These are phyloP conservation scores for Ametastegia equiseti DNA, from an alignment of 2,888 invertebrate genomes.

Conservation along the genomic window DNA sequence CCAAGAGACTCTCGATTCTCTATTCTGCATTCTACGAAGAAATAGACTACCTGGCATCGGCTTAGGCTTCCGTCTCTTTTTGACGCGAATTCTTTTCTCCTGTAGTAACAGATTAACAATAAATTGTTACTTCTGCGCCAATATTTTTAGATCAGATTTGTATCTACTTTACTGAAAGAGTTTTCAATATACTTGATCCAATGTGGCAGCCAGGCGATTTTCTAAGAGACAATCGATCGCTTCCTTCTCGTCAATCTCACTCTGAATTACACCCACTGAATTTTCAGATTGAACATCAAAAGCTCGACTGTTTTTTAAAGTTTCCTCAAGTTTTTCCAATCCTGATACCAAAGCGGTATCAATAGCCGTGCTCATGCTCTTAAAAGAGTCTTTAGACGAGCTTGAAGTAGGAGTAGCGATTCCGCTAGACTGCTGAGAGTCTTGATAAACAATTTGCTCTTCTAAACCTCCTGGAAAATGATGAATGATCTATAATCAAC, in stretches of 20 bases:
- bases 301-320: conserved; percentile 72
- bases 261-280: neutral
- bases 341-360: conserved; percentile 51
- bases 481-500: neutral
- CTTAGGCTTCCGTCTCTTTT: conserved; percentile 61
- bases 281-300: conserved; percentile 50
- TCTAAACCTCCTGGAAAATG: conserved; percentile 33
- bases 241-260: conserved; percentile 47
- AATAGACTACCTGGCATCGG: conserved; percentile 62
- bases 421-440: conserved; percentile 33
- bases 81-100: conserved; percentile 66
- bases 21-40: conserved; percentile 56
- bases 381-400: neutral
- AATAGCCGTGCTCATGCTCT: conserved; percentile 31
- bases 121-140: neutral
- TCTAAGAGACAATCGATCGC: conserved; percentile 62
- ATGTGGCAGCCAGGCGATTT: conserved; percentile 67
- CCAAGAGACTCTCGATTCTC: conserved; percentile 62
- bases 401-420: neutral
- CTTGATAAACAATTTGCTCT: conserved; percentile 17
- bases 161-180: neutral
- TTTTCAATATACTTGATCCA: conserved; percentile 63
- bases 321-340: conserved; percentile 68
- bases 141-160: neutral
- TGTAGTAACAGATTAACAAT: conserved; percentile 51